Percentiles rank a stretch among this genome's conserved stretches.
Conservation (phyloP, 1,140 invertebrate genomes). For the Drosophila ercepeae region DNA sequence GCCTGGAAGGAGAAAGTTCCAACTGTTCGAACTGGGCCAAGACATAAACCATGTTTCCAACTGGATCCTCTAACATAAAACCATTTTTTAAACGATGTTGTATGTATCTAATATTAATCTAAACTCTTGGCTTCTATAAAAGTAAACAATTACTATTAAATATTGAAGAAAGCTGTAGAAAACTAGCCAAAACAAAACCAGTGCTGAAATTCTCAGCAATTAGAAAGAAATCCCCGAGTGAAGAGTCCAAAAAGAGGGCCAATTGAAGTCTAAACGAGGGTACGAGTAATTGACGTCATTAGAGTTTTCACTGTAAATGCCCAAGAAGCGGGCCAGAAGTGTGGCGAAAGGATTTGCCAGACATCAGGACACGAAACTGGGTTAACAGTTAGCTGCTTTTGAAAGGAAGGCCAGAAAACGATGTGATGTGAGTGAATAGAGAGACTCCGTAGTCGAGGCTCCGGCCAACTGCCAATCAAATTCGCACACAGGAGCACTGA, state of each 20-base stretch:
- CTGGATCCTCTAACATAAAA: no score
- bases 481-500: slow-evolving; percentile 22
- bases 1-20: slow-evolving; percentile 5
- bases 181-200: slow-evolving; percentile 12
- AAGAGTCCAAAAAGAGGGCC: slow-evolving; percentile 2
- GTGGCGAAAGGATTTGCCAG: slow-evolving; percentile 19
- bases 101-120: no score
- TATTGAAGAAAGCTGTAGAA: background rate
- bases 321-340: no score
- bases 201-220: slow-evolving; percentile 33
- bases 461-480: slow-evolving; percentile 36
- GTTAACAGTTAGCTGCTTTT: slow-evolving; percentile 33
- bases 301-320: slow-evolving; percentile 35
- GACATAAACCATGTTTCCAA: background rate
- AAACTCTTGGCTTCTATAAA: no score
- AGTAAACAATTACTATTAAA: background rate
- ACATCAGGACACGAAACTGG: slow-evolving; percentile 34
- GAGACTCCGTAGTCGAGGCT: slow-evolving; percentile 13
- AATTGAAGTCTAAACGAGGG: slow-evolving; percentile 18
- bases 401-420: slow-evolving; percentile 16
- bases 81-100: no score
- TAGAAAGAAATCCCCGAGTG: slow-evolving; percentile 10
- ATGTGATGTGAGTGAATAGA: slow-evolving; percentile 24
- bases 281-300: slow-evolving; percentile 39
- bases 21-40: slow-evolving; percentile 1